phyloP scores from a whole-genome alignment of 2,888 invertebrate species.

The Aporophyla nigra region DNA sequence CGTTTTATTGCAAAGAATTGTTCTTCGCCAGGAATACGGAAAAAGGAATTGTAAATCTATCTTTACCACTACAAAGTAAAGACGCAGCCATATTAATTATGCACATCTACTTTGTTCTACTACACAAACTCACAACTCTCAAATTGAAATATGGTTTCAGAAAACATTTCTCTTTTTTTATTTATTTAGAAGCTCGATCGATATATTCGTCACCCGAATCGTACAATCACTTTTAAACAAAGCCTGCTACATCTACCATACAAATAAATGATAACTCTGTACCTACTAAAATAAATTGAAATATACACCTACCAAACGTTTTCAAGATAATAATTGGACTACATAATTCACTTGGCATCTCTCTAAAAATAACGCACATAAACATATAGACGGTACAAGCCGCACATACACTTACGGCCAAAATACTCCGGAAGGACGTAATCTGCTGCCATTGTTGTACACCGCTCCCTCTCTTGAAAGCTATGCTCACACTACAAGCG shows the following conservation, averaged over 20 bases:
- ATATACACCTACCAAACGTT: constrained; percentile 5
- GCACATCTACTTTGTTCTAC: constrained; percentile 14
- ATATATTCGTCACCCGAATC: background rate
- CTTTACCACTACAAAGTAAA: constrained; percentile 23
- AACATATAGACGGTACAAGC: background rate
- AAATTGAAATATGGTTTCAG: constrained; percentile 1
- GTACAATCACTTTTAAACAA: background rate
- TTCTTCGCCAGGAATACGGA: constrained; percentile 6
- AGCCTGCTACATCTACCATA: background rate
- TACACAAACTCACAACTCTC: background rate
- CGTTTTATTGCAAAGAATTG: background rate
- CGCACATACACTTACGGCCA: background rate
- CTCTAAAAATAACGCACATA: constrained; percentile 12
- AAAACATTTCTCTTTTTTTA: background rate
- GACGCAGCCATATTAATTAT: constrained; percentile 15
- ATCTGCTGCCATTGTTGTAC: constrained; percentile 8
- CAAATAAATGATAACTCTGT: background rate
- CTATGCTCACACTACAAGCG: background rate
- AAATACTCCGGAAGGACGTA: constrained; percentile 7
- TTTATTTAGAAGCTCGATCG: constrained; percentile 1
- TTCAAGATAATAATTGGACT: constrained; percentile 14
- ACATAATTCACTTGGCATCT: constrained; percentile 9
- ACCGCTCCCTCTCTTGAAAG: background rate
- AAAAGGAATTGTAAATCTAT: constrained; percentile 18
- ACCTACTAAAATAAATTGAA: background rate